Percentiles rank a stretch among this genome's conserved stretches.
These are phyloP conservation scores for Sycophila texana DNA, from an alignment of 2,888 invertebrate genomes.

Conservation along the genomic window DNA sequence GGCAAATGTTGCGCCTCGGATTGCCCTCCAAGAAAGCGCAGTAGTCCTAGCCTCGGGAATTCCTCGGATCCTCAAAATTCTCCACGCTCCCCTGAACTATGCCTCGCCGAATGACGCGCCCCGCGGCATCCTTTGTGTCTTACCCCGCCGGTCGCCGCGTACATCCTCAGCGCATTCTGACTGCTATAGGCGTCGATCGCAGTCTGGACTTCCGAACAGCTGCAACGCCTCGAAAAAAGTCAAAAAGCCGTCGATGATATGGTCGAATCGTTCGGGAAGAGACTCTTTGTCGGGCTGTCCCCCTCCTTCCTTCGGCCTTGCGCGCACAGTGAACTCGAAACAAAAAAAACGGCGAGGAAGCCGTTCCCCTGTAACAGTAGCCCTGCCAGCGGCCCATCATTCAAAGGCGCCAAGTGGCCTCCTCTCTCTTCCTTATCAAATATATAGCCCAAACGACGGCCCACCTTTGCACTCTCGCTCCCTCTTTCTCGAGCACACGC, in stretches of 20 bases:
- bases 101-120: conserved; percentile 10
- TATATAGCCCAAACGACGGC: conserved; percentile 14
- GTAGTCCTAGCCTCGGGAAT: conserved; percentile 14
- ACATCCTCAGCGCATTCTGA: conserved; percentile 4
- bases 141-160: background rate
- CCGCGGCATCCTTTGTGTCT: conserved; percentile 23
- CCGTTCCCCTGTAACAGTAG: conserved; percentile 18
- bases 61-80: conserved; percentile 36
- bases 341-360: background rate
- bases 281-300: background rate
- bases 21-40: conserved; percentile 14
- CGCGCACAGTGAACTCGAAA: background rate
- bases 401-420: conserved; percentile 39
- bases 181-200: conserved; percentile 21
- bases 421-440: conserved; percentile 26
- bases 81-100: background rate
- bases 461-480: conserved; percentile 11
- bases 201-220: background rate
- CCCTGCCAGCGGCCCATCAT: conserved; percentile 17
- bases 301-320: background rate
- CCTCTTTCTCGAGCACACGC: background rate
- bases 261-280: too few species aligned
- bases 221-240: background rate
- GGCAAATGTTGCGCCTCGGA: background rate
- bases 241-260: too few species aligned